Evolutionary conservation across 2,797 vertebrate species (phyloP).

Genomic region (Sebastes nivosus): DNA sequence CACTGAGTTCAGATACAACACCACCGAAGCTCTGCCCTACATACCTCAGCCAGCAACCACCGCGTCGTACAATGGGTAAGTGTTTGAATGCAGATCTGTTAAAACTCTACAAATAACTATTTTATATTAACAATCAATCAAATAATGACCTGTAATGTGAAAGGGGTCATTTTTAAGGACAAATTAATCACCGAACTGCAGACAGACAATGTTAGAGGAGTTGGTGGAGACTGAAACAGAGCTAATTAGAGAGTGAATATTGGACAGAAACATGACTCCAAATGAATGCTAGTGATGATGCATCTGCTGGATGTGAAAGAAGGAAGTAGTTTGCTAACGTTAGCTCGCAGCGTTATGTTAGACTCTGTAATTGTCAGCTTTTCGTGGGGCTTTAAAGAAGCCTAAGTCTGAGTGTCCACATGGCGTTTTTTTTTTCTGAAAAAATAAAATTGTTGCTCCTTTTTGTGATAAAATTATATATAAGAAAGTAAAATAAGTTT

Average conservation of each 20-base stretch:
- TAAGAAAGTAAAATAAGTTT: background rate
- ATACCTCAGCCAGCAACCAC: conserved; percentile 83
- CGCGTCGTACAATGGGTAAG: conserved; percentile 86
- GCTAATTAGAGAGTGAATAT: background rate
- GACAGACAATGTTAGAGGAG: background rate
- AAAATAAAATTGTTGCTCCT: background rate
- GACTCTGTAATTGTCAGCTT: background rate
- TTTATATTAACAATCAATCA: background rate
- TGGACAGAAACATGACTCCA: background rate
- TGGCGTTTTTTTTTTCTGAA: too few relatives aligned
- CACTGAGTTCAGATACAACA: conserved; percentile 90
- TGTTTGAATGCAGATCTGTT: background rate
- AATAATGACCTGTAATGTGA: background rate
- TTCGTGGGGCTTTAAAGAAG: too few relatives aligned
- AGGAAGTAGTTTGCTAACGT: background rate
- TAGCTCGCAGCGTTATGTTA: background rate
- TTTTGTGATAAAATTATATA: background rate
- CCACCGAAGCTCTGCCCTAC: conserved; percentile 84
- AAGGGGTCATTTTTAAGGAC: background rate
- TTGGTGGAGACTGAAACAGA: background rate
- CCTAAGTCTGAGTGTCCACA: too few relatives aligned
- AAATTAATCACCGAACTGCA: background rate
- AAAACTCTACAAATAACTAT: background rate
- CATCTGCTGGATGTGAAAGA: background rate
- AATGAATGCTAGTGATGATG: background rate